Evolutionary conservation across 2,888 invertebrate genomes (phyloP), one percentile per base, ranked within the genome.

Genomic region (Diadegma fenestrale): DNA sequence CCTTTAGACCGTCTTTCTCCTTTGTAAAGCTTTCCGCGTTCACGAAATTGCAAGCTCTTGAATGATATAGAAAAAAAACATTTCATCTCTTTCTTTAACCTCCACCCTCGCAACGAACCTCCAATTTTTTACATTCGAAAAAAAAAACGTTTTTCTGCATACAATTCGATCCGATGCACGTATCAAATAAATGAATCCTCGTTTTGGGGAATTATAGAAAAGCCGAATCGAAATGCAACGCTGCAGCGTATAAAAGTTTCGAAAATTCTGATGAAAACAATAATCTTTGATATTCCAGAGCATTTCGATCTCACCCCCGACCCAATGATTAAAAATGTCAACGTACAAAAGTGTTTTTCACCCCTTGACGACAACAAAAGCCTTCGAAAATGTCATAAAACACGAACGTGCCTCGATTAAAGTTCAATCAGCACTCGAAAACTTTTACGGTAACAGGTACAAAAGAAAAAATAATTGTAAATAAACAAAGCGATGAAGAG

Each of bases 371-470:
- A 14, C n/a, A 26, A 26, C 26, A 0, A 58, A 58, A 58, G 22
- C 12, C 14, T 26, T 26, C 5, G 26, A 26, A 58, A 26, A 58
- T 58, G 26, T 26, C 26, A 17, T 58, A 5, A 4, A 26, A 26
- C 14, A 0, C 12, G 14, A 58, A 58, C 58, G 8, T 58, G 14
- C 4, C 30, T 45, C n/a, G 17, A 22, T 17, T 63, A 33, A 75
- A 22, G 69, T 76, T 76, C 75, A 81, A 81, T 81, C 19, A 69
- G 48, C 45, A 48, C 19, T 64, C 33, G 6, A 0, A 7, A 17
- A 33, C 14, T 64, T 63, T 45, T 45, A 64, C 51, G 3, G 45
- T 33, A 26, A 26, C 8, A 26, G 58, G 14, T 14, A n/a, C n/a
- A 12, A 41, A 73, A 17, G 14, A 54, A 69, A 4, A 33, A 14